Evolutionary conservation across 2,797 vertebrate genomes (phyloP), one percentile per base, ranked within the genome.

Genomic region (Graptemys geographica): DNA sequence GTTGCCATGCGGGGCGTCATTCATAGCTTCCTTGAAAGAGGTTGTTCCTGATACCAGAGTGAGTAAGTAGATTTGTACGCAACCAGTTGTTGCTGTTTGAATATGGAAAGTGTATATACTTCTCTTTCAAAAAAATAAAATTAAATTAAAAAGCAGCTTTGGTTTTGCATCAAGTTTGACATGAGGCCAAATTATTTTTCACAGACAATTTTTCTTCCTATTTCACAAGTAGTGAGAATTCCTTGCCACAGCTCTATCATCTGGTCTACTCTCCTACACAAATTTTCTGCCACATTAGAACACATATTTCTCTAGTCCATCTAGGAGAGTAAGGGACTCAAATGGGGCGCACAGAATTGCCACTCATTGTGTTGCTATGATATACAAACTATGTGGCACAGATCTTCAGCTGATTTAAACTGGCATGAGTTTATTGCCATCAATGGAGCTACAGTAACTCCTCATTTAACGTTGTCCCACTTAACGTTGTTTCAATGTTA

Each of bases 361-460:
- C 69, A 41, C 18, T 72, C 11, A 23, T 6, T 62, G 31, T 33
- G 15, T 62, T 72, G 5, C 37, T 72, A 41, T 72, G 37, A 72
- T 11, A 41, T 19, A 28, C 1, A 51, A 47, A 88, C 2, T 0
- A 0, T 16, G 16, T 7, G 1, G 74, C 62, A 37, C 3, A 55
- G 55, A 95, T 65, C 0, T 90, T 49, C 56, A 86, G 10, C n/a
- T 10, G 15, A 1, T 44, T 15, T 2, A 37, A 56, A 59, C 84
- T 86, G n/a, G 21, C 52, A 56, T 49, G 49, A 49, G 85, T 10
- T 8, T 52, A 31, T 23, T 41, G 76, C 89, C 4, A 11, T 81
- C 81, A 33, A 8, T 31, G 37, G 55, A 44, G 89, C 84, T 69
- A 44, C 44, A 44, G 44, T 44, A 44, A 44, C 44, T 44, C 44